These are phyloP conservation scores for Gymnoscopelus braueri DNA, from an alignment of 2,797 vertebrate species.

Conservation along the genomic window DNA sequence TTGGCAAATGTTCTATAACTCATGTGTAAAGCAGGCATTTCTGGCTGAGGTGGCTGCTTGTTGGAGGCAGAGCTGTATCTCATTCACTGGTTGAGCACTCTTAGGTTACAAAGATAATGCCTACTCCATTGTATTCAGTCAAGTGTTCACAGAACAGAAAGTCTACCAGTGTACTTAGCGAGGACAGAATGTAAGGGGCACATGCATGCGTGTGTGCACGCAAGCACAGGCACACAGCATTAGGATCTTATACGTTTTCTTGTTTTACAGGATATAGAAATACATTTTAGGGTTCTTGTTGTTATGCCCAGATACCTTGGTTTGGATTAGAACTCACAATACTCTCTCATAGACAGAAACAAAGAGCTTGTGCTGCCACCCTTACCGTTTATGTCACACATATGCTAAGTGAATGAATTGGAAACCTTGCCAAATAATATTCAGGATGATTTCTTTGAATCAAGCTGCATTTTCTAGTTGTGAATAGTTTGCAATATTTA, in stretches of 20 bases:
- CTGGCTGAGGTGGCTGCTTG: constrained; percentile 12
- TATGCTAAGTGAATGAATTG: neutral
- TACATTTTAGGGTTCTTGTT: neutral
- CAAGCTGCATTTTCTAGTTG: too few relatives aligned
- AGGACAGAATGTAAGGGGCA: constrained; percentile 1
- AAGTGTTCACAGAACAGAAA: constrained; percentile 17
- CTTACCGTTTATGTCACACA: constrained; percentile 5
- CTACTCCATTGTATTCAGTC: constrained; percentile 19
- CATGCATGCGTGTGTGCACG: neutral
- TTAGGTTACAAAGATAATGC: constrained; percentile 30
- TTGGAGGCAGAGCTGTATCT: constrained; percentile 10
- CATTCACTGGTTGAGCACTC: constrained; percentile 10
- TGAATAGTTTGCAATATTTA: too few relatives aligned
- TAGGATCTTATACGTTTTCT: too few relatives aligned
- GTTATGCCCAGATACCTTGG: neutral
- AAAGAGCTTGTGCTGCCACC: neutral
- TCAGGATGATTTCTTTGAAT: neutral
- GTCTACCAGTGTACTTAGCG: constrained; percentile 2
- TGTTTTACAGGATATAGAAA: too few relatives aligned
- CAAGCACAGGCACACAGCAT: constrained; percentile 6
- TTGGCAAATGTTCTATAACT: constrained; percentile 3
- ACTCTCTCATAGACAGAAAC: neutral
- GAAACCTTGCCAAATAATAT: neutral
- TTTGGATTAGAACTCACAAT: neutral
- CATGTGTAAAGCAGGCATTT: constrained; percentile 21